Evolutionary conservation across 2,888 invertebrate genomes (phyloP).

Genomic region (Leptopilina drosophilae): DNA sequence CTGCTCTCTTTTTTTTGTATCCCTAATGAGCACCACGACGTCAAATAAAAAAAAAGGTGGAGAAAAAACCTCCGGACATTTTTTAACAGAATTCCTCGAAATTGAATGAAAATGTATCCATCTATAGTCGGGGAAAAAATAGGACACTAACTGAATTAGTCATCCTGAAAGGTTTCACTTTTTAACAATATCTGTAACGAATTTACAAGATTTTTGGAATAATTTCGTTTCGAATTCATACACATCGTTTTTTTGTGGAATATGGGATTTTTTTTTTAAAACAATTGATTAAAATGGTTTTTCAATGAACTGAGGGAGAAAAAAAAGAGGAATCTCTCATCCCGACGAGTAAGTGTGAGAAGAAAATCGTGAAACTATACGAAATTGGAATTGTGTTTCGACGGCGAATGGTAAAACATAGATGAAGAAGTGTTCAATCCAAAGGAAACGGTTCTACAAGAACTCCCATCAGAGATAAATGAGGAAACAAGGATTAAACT

Average conservation of each 20-base stretch:
- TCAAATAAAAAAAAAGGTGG: background rate
- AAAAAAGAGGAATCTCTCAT: background rate
- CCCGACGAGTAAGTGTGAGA: background rate
- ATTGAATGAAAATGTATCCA: background rate
- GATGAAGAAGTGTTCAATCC: slow-evolving; percentile 13
- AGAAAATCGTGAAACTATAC: background rate
- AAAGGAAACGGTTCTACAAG: background rate
- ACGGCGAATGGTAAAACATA: slow-evolving; percentile 18
- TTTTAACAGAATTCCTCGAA: background rate
- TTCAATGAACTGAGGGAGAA: background rate
- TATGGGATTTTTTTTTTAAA: too few species aligned
- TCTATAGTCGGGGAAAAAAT: background rate
- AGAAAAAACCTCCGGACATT: too few species aligned
- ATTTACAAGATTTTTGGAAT: too few species aligned
- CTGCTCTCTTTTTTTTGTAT: slow-evolving; percentile 12
- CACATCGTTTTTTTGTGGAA: too few species aligned
- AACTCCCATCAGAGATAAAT: slow-evolving; percentile 28
- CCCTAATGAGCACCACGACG: background rate
- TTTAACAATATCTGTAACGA: too few species aligned
- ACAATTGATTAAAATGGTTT: background rate
- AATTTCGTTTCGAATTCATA: too few species aligned
- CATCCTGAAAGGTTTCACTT: background rate
- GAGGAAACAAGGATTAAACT: slow-evolving; percentile 29
- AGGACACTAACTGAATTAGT: background rate
- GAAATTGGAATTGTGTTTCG: slow-evolving; percentile 30